These are phyloP conservation scores for Acleris literana DNA, from an alignment of 2,888 invertebrate genomes.

Conservation along the genomic window DNA sequence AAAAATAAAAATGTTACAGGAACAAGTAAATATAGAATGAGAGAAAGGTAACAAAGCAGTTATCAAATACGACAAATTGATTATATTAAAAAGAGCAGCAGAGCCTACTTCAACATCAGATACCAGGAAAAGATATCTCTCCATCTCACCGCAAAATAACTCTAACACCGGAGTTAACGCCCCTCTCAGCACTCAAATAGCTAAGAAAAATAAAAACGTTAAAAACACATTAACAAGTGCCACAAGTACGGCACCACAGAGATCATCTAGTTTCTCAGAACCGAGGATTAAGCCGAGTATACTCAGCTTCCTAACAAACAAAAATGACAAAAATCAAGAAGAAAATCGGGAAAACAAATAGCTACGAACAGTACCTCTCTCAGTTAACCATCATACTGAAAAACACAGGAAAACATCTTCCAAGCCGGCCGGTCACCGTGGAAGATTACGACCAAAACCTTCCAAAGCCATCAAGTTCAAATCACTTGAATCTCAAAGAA, in stretches of 20 bases:
- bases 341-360: constrained; percentile 24
- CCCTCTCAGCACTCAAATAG: neutral
- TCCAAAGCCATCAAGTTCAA: constrained; percentile 18
- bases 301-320: constrained; percentile 8
- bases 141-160: neutral
- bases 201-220: constrained; percentile 19
- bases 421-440: constrained; percentile 40
- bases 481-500: neutral
- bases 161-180: too few relatives aligned
- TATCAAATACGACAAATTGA: constrained; percentile 14
- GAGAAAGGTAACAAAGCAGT: constrained; percentile 2
- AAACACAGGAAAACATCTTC: constrained; percentile 25
- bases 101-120: neutral
- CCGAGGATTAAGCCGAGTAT: constrained; percentile 12
- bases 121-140: constrained; percentile 11
- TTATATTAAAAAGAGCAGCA: neutral
- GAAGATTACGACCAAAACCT: constrained; percentile 38
- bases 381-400: neutral
- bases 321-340: too few relatives aligned
- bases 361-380: constrained; percentile 23
- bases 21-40: constrained; percentile 6
- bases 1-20: constrained; percentile 14
- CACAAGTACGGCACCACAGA: neutral
- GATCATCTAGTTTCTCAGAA: constrained; percentile 1
- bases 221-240: too few relatives aligned